Evolutionary conservation across 1,140 invertebrate genomes (phyloP).

Genomic region (Oscheius sp.): DNA sequence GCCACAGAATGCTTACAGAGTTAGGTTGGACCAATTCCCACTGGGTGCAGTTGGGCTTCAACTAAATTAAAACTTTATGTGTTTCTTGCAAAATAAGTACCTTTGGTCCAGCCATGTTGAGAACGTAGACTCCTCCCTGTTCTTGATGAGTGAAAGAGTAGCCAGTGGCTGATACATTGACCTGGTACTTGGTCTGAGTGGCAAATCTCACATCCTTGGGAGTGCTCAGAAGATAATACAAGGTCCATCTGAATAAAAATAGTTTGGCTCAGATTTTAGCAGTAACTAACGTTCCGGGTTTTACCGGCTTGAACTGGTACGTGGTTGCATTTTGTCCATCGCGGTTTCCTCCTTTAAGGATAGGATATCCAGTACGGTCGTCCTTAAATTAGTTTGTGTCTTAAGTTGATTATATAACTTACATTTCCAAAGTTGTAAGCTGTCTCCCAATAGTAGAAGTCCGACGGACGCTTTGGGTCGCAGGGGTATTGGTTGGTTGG

Average conservation of each 20-base stretch:
- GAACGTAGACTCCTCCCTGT: slow-evolving; percentile 41
- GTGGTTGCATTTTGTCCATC: neutral
- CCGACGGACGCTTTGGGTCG: slow-evolving; percentile 42
- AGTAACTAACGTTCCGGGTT: slow-evolving; percentile 32
- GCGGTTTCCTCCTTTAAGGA: neutral
- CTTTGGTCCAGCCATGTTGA: slow-evolving; percentile 21
- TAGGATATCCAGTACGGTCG: slow-evolving; percentile 1
- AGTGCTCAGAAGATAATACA: slow-evolving; percentile 34
- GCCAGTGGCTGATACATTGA: neutral
- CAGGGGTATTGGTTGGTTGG: slow-evolving; percentile 32
- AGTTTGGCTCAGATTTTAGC: neutral
- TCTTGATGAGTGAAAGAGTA: neutral
- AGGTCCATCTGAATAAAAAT: slow-evolving; percentile 19
- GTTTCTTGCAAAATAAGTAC: too few relatives aligned
- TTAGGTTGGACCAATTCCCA: slow-evolving; percentile 28
- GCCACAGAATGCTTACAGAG: slow-evolving; percentile 75
- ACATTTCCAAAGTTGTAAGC: slow-evolving; percentile 31
- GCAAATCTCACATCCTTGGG: slow-evolving; percentile 25
- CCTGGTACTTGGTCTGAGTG: slow-evolving; percentile 2
- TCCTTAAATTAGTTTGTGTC: slow-evolving; percentile 35
- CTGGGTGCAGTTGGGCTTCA: too few relatives aligned
- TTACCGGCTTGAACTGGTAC: slow-evolving; percentile 35
- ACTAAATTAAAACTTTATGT: too few relatives aligned
- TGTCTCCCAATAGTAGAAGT: slow-evolving; percentile 48
- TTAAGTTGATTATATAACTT: neutral